These are phyloP conservation scores for Pecten maximus DNA, from an alignment of 2,888 invertebrate genomes.

Conservation along the genomic window DNA sequence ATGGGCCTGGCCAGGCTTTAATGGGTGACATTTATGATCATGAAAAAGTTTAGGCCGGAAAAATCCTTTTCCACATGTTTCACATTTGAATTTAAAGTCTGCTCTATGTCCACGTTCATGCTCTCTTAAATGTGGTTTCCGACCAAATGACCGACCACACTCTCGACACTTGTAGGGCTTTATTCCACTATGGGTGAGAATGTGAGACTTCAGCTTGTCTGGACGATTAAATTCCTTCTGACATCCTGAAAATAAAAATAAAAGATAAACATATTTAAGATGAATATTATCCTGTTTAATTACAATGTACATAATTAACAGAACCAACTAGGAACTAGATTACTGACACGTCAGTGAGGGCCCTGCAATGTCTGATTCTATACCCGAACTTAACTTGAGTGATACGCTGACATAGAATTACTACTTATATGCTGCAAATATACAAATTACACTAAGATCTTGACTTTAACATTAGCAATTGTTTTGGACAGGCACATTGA, in stretches of 20 bases:
- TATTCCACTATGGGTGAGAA: slow-evolving; percentile 85
- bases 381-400: too few species aligned
- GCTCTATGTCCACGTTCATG: slow-evolving; percentile 80
- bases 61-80: slow-evolving; percentile 78
- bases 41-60: slow-evolving; percentile 76
- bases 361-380: too few species aligned
- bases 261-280: too few species aligned
- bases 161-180: slow-evolving; percentile 81
- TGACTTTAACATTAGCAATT: too few species aligned
- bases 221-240: slow-evolving; percentile 87
- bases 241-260: slow-evolving; percentile 84
- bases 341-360: too few species aligned
- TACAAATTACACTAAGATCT: too few species aligned
- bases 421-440: too few species aligned
- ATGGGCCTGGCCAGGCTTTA: slow-evolving; percentile 64
- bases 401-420: too few species aligned
- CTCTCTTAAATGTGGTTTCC: slow-evolving; percentile 80
- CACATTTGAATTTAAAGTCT: slow-evolving; percentile 77
- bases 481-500: too few species aligned
- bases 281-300: too few species aligned
- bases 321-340: too few species aligned
- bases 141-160: slow-evolving; percentile 81
- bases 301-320: too few species aligned
- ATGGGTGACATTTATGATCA: slow-evolving; percentile 76
- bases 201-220: slow-evolving; percentile 86